Evolutionary conservation across 2,797 vertebrate genomes (phyloP).

Genomic region (Phrynocephalus forsythii): DNA sequence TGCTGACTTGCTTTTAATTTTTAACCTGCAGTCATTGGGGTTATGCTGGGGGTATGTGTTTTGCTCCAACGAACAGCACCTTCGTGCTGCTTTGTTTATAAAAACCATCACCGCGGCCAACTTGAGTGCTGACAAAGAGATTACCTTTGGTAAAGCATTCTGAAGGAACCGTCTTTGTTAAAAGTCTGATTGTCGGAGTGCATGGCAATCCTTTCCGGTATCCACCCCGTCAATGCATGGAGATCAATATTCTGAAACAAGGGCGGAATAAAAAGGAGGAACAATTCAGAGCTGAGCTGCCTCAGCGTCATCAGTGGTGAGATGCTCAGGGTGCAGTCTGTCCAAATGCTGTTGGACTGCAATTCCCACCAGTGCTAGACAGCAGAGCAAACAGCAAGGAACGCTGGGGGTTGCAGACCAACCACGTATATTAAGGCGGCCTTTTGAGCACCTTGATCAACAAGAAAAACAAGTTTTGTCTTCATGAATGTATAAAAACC

Average conservation of each 20-base stretch:
- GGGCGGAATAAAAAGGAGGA: constrained; percentile 45
- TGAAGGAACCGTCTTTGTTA: constrained; percentile 93
- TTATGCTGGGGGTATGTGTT: no score
- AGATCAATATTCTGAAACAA: constrained; percentile 94
- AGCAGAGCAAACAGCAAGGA: no score
- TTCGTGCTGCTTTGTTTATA: not conserved
- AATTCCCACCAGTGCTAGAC: no score
- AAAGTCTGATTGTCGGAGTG: constrained; percentile 98
- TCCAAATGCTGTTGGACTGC: no score
- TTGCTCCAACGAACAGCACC: not conserved
- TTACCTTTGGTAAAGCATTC: constrained; percentile 97
- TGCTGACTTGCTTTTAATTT: no score
- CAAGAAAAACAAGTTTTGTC: not conserved
- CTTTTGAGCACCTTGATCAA: no score
- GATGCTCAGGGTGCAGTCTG: no score
- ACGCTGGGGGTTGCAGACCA: no score
- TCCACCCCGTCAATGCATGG: constrained; percentile 98
- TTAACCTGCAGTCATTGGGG: not conserved
- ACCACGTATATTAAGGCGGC: no score
- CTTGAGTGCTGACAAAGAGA: not conserved
- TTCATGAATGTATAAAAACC: not conserved
- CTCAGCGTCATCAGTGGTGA: not conserved
- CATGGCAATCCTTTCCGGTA: constrained; percentile 99
- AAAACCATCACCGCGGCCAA: not conserved
- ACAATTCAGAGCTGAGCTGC: constrained; percentile 1